Conservation (phyloP, 2,113 vertebrate genomes). For the Paramormyrops kingsleyae region DNA sequence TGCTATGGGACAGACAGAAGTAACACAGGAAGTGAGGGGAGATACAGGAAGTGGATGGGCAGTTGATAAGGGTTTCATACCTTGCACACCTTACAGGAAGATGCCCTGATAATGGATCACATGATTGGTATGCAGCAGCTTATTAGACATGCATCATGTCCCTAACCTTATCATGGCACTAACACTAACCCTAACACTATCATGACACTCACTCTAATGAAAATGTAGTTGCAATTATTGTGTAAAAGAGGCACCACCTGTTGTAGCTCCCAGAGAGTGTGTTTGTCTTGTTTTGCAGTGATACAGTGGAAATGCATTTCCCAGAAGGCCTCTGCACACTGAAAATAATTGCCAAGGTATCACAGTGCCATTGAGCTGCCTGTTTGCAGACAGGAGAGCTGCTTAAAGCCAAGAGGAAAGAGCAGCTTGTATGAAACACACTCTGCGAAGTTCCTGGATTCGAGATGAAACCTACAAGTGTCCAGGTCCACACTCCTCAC, state of each 20-base stretch:
- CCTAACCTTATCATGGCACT: not conserved
- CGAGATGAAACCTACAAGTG: not conserved
- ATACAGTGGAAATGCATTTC: conserved; percentile 45
- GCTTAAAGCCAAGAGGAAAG: not conserved
- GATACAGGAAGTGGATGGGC: not conserved
- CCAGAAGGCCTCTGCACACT: conserved; percentile 52
- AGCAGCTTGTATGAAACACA: not conserved
- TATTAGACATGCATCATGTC: conserved; percentile 23
- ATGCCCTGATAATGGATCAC: not conserved
- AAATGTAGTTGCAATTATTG: conserved; percentile 47
- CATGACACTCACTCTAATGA: conserved; percentile 32
- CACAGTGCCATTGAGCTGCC: conserved; percentile 10
- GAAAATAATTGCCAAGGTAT: conserved; percentile 36
- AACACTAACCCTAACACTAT: conserved; percentile 27
- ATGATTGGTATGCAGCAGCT: conserved; percentile 19
- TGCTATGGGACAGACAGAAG: conserved; percentile 45
- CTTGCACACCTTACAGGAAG: not conserved
- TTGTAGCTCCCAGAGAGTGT: conserved; percentile 21
- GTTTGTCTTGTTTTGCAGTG: conserved; percentile 50
- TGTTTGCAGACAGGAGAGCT: not conserved
- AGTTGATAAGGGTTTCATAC: not conserved
- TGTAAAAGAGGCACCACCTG: conserved; percentile 27
- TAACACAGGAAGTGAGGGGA: not conserved
- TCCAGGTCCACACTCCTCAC: not conserved
- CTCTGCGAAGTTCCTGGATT: not conserved